Base-by-base conservation (phyloP, 2,888 invertebrate species). In the Caenorhabditis sp. region DNA sequence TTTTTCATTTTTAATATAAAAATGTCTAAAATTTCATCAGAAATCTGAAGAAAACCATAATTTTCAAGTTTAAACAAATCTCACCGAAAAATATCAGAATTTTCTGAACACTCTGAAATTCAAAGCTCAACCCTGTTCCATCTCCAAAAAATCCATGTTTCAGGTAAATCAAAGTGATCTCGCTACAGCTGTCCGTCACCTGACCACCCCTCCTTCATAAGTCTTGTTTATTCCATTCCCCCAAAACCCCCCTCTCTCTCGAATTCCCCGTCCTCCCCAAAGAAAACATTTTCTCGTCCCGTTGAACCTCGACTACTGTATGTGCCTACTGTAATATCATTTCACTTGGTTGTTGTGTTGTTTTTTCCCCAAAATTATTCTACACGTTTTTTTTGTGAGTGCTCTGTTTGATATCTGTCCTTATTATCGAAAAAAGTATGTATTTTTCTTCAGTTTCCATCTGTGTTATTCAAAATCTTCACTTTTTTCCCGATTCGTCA, bases 131-230 rank as follows among this genome's bases (percentile, higher is more conserved):
- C n/a, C n/a, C n/a, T n/a, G n/a, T n/a, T n/a, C n/a, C n/a, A n/a
- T n/a, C n/a, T n/a, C n/a, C n/a, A n/a, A n/a, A n/a, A n/a, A n/a
- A n/a, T n/a, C n/a, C n/a, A n/a, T n/a, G n/a, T n/a, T n/a, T n/a
- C 49, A 75, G 75, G 75, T 67, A 10, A 70, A 65, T n/a, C 66
- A 66, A 43, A 66, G 68, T 27, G 76, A 76, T 50, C 26, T 76
- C 12, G 73, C 69, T 17, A 49, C 74, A 10, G 78, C 76, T 10
- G 61, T 78, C 19, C 67, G 66, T 10, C 67, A 73, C 26, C 60
- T 78, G 26, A 78, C 76, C 12, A 78, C 77, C 0, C 73, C 68
- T 1, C 73, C 73, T 4, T 73, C 73, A 17, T 73, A 55, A 67
- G 21, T 21, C 19, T 26, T 57, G 14, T 24, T 37, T 37, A 53